Evolutionary conservation across 2,888 invertebrate genomes (phyloP).

Genomic region (Agriopis aurantiaria): DNA sequence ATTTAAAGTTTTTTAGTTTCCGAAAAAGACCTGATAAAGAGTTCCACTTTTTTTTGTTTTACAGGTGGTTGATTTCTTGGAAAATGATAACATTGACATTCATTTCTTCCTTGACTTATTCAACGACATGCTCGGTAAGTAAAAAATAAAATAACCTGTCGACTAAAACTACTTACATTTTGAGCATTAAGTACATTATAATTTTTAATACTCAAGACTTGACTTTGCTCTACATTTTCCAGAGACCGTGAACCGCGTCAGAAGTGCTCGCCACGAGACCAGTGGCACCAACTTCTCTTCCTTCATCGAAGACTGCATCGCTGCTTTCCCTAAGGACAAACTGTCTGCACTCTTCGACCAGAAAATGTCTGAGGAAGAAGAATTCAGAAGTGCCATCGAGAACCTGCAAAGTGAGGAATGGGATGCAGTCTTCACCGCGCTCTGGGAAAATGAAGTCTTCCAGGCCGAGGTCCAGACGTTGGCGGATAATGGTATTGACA

Average conservation of each 20-base stretch:
- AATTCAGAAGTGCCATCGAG: constrained; percentile 66
- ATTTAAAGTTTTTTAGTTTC: not conserved
- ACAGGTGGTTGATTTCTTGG: constrained; percentile 74
- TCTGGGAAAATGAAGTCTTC: constrained; percentile 67
- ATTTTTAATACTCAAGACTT: no score
- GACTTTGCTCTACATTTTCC: not conserved
- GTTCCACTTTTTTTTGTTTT: constrained; percentile 31
- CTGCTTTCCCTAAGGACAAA: constrained; percentile 63
- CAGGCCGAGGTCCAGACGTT: constrained; percentile 61
- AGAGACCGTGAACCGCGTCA: constrained; percentile 40
- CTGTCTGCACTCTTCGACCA: constrained; percentile 67
- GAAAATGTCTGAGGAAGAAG: constrained; percentile 67
- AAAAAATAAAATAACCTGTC: not conserved
- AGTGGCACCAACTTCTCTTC: constrained; percentile 62
- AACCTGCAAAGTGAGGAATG: constrained; percentile 70
- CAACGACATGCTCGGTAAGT: constrained; percentile 67
- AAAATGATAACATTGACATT: constrained; percentile 75
- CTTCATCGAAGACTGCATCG: constrained; percentile 62
- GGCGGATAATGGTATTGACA: constrained; percentile 63
- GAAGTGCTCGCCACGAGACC: constrained; percentile 47
- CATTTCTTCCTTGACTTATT: constrained; percentile 68
- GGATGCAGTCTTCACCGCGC: constrained; percentile 56
- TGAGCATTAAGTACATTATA: no score
- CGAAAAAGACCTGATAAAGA: not conserved
- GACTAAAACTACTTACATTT: no score